These are phyloP conservation scores for Eristalis tenax DNA, from an alignment of 2,888 invertebrate species.

Conservation along the genomic window DNA sequence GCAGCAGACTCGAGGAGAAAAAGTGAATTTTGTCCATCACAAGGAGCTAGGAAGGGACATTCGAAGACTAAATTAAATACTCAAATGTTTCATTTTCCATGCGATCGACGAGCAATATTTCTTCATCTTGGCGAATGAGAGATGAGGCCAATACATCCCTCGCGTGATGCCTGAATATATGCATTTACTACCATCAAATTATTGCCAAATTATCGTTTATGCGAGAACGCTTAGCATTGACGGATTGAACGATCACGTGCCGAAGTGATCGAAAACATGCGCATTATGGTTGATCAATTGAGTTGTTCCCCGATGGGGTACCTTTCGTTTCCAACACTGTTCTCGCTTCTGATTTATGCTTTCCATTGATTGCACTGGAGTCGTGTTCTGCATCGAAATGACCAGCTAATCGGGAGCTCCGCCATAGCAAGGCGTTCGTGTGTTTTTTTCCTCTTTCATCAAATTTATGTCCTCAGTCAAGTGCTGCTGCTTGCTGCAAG, in stretches of 20 bases:
- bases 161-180: neutral
- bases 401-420: neutral
- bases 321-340: neutral
- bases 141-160: no score
- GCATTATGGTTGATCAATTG: neutral
- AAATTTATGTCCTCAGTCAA: neutral
- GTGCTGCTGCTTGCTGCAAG: neutral
- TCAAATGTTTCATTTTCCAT: no score
- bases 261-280: neutral
- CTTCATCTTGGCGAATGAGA: no score
- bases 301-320: neutral
- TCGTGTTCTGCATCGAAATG: slow-evolving; percentile 14
- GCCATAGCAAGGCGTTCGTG: neutral
- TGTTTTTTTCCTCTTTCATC: neutral
- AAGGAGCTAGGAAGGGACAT: no score
- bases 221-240: neutral
- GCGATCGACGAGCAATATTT: no score
- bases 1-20: no score
- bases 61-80: no score
- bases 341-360: neutral
- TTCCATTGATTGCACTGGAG: neutral
- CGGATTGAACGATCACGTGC: neutral
- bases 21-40: no score
- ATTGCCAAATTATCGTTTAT: neutral
- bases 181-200: neutral